phyloP scores from a whole-genome alignment of 1,140 invertebrate species.

The Dinothrombium tinctorium region DNA sequence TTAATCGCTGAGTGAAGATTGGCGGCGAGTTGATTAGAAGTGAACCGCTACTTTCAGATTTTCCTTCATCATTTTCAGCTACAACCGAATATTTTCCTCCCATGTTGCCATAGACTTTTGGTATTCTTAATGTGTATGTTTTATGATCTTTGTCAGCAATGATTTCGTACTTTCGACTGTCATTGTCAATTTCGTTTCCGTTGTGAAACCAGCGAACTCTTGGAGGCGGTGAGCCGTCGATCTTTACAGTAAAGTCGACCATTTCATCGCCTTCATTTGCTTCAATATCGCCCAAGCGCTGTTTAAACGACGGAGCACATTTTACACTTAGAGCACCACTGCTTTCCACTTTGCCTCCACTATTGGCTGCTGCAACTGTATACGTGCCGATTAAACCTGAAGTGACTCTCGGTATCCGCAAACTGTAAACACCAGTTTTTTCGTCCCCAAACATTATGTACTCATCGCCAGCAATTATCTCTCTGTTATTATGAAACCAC shows the following conservation, averaged over 20 bases:
- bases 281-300: slow-evolving; percentile 22
- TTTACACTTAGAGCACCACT: slow-evolving; percentile 17
- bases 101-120: slow-evolving; percentile 20
- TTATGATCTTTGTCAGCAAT: neutral
- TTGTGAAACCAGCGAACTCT: slow-evolving; percentile 31
- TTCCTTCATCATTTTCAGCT: slow-evolving; percentile 23
- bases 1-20: slow-evolving; percentile 49
- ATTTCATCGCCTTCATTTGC: slow-evolving; percentile 25
- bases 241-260: neutral
- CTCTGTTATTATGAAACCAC: slow-evolving; percentile 38
- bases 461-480: slow-evolving; percentile 27
- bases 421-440: slow-evolving; percentile 19
- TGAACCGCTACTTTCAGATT: slow-evolving; percentile 18
- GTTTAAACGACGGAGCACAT: neutral
- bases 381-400: slow-evolving; percentile 32
- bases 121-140: slow-evolving; percentile 20
- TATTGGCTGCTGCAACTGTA: slow-evolving; percentile 28
- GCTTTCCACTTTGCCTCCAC: slow-evolving; percentile 23
- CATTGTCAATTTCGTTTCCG: slow-evolving; percentile 7
- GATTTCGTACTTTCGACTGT: neutral
- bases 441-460: slow-evolving; percentile 52
- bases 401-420: slow-evolving; percentile 29
- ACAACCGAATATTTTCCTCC: slow-evolving; percentile 22
- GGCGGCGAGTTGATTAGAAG: slow-evolving; percentile 31
- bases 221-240: slow-evolving; percentile 6